phyloP scores from a whole-genome alignment of 2,113 vertebrate species.

The Gallinago jamesoni region DNA sequence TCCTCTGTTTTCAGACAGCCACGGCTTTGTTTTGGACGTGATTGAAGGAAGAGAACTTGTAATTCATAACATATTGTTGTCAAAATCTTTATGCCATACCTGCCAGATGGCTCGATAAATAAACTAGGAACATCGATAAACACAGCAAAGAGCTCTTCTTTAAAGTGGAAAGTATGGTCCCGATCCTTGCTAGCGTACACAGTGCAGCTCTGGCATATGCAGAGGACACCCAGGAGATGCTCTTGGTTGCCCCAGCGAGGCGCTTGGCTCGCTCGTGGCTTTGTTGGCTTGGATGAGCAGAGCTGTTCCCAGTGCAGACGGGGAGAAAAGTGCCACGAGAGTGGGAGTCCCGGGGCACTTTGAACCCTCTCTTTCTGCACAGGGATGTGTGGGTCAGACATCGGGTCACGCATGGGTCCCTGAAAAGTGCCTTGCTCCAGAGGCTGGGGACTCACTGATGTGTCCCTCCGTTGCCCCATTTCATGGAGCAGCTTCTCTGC shows the following conservation, averaged over 20 bases:
- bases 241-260: not conserved
- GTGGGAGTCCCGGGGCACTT: rapidly evolving
- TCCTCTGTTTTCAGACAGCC: not conserved
- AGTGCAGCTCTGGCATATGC: not conserved
- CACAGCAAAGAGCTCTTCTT: not conserved
- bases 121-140: constrained; percentile 1
- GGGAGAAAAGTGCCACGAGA: not conserved
- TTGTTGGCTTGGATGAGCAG: not conserved
- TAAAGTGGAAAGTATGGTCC: not conserved
- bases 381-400: not conserved
- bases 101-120: not conserved
- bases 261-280: not conserved
- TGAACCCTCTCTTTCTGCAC: not conserved
- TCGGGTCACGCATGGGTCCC: rapidly evolving
- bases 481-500: not conserved
- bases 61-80: not conserved
- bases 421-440: not conserved
- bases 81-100: constrained; percentile 9
- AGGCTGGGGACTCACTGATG: rapidly evolving
- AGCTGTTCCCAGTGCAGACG: not conserved
- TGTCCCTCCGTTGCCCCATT: rapidly evolving
- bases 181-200: not conserved
- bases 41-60: not conserved
- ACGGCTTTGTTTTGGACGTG: not conserved
- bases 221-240: not conserved